Conservation (phyloP, 92 coral and sea anemone species). For the Paramuricea clavata region DNA sequence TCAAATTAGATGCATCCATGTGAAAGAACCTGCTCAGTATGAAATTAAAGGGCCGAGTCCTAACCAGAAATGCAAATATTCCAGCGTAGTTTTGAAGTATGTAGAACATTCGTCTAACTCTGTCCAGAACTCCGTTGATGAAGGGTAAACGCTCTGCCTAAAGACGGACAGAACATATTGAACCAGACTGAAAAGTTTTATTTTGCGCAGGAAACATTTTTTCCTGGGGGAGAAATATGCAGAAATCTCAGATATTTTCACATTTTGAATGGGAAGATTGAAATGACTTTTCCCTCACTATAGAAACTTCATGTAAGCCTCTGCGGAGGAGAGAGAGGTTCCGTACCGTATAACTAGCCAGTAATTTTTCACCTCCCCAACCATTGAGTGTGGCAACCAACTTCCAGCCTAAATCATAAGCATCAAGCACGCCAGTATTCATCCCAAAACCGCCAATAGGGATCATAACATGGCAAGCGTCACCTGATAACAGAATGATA, state of each 20-base stretch:
- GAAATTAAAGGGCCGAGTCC: constrained; percentile 25
- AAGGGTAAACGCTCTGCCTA: constrained; percentile 18
- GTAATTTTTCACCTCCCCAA: constrained; percentile 36
- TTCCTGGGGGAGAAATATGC: neutral
- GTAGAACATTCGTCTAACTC: neutral
- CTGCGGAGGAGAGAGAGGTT: no score
- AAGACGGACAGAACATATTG: neutral
- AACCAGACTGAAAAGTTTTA: no score
- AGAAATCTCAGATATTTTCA: no score
- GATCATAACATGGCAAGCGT: constrained; percentile 21
- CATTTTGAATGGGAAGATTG: no score
- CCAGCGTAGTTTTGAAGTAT: neutral
- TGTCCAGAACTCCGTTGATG: neutral
- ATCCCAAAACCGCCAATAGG: constrained; percentile 36
- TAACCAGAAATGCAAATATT: neutral
- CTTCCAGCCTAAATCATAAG: constrained; percentile 40
- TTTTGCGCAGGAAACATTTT: no score
- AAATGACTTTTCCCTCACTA: neutral
- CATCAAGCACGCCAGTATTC: constrained; percentile 41
- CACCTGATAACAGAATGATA: constrained; percentile 7
- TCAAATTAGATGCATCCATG: neutral
- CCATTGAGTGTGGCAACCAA: constrained; percentile 34
- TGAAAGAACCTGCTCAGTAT: neutral
- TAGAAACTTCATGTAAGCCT: no score
- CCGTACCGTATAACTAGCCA: constrained; percentile 29